Conservation (phyloP, 2,113 vertebrate species). For the Phocoena sinus region DNA sequence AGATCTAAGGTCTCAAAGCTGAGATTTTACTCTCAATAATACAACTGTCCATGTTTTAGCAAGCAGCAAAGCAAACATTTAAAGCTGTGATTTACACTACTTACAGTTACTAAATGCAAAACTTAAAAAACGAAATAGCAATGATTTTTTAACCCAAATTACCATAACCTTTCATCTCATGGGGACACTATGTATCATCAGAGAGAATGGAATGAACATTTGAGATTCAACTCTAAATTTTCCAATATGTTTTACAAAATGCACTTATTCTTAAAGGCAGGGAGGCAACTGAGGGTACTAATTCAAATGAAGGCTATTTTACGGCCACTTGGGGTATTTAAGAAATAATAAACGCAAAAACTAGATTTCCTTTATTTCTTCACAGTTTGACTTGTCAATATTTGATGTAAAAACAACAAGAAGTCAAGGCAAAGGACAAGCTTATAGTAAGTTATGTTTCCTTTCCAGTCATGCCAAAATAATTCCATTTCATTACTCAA, state of each 20-base stretch:
- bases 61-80: neutral
- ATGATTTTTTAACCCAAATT: neutral
- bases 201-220: neutral
- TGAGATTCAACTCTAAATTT: neutral
- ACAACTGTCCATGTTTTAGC: neutral
- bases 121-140: neutral
- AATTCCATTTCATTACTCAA: neutral
- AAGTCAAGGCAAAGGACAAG: neutral
- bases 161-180: neutral
- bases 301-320: constrained; percentile 3
- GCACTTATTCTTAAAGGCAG: neutral
- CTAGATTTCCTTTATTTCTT: neutral
- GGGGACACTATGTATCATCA: neutral
- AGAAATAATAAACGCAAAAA: neutral
- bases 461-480: neutral
- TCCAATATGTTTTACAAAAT: neutral
- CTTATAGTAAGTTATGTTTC: neutral
- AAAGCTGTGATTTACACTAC: neutral
- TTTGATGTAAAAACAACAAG: neutral
- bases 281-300: neutral
- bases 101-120: neutral
- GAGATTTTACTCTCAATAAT: neutral
- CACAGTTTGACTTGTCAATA: neutral
- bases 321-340: neutral
- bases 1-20: neutral